A percentile compares a stretch with the other conserved stretches of the same genome.
phyloP scores from a whole-genome alignment of 1,140 invertebrate genomes.

The Tetraneura akinire region DNA sequence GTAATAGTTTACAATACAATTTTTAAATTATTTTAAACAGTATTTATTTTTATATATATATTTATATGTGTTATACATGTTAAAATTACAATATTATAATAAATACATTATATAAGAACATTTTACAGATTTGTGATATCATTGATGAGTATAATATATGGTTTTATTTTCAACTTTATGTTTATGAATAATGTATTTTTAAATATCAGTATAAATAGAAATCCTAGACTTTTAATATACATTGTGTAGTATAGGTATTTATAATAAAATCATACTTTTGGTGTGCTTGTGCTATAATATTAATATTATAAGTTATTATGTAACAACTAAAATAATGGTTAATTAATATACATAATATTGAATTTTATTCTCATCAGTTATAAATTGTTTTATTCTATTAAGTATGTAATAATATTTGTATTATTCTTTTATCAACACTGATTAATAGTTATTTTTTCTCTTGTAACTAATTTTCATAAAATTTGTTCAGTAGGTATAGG shows the following conservation, averaged over 20 bases:
- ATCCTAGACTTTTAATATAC: no score
- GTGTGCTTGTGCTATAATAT: no score
- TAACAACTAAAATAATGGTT: background rate
- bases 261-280: no score
- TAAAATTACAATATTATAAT: background rate
- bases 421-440: background rate
- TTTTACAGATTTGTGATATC: background rate
- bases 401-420: background rate
- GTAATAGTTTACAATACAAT: background rate
- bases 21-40: conserved; percentile 14
- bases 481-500: background rate
- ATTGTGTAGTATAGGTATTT: no score
- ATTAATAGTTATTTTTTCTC: background rate
- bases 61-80: background rate
- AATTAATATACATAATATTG: conserved; percentile 10
- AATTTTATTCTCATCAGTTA: background rate
- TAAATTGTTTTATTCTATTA: background rate
- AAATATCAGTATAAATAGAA: no score
- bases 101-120: background rate
- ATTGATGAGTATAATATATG: background rate
- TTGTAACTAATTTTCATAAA: background rate
- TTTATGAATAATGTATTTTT: background rate
- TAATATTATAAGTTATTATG: background rate
- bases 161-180: background rate
- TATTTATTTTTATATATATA: background rate